A percentile compares a stretch with the other conserved stretches of the same genome.
Conservation (phyloP, 1,140 invertebrate genomes). For the Temnothorax nylanderi region DNA sequence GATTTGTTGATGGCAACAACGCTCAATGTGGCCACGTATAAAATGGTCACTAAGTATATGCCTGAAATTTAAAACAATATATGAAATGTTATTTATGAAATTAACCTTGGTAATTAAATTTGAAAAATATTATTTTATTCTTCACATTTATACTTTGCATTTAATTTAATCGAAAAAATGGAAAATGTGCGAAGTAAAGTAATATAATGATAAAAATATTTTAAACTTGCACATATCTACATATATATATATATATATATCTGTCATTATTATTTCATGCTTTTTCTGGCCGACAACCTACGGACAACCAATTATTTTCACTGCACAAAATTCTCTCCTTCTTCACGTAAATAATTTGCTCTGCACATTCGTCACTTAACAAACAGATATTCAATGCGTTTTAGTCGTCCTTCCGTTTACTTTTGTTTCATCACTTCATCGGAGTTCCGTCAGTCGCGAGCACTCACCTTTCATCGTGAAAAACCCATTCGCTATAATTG, state of each 20-base stretch:
- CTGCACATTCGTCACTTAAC: neutral
- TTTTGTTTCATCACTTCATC: neutral
- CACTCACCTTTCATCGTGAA: constrained; percentile 43
- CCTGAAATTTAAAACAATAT: constrained; percentile 8
- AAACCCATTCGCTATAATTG: neutral
- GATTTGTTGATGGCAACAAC: neutral
- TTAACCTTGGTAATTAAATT: neutral
- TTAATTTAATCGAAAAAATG: neutral
- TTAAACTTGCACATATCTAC: neutral
- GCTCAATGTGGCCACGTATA: neutral
- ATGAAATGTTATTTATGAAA: neutral
- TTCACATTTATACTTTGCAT: neutral
- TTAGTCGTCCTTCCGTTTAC: neutral
- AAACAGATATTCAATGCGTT: neutral
- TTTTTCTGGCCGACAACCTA: neutral
- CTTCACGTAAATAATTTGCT: neutral
- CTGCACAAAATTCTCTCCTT: neutral
- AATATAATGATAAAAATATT: neutral
- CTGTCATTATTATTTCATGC: neutral
- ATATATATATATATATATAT: neutral
- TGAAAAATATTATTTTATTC: neutral
- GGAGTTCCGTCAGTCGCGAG: neutral
- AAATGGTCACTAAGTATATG: neutral
- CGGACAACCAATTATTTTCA: neutral
- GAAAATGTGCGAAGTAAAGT: neutral